Evolutionary conservation across 2,113 vertebrate genomes (phyloP).

Genomic region (Tachuris rubrigastra): DNA sequence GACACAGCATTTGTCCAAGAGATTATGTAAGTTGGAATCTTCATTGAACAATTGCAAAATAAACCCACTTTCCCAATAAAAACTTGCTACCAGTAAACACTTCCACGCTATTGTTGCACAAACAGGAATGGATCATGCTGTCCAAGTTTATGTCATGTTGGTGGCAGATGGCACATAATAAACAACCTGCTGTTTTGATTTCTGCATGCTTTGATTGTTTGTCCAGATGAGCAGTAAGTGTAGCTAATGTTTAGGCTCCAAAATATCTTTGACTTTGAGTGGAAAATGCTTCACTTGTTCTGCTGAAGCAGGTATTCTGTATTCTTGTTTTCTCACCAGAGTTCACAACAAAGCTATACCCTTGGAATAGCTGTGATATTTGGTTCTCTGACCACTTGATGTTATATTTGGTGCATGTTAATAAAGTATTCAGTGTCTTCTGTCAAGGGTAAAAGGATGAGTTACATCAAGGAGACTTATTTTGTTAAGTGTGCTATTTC

Average conservation of each 20-base stretch:
- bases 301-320: neutral
- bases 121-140: neutral
- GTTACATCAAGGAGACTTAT: neutral
- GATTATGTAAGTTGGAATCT: neutral
- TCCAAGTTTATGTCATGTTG: neutral
- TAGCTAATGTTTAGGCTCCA: neutral
- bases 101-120: neutral
- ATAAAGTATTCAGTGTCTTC: neutral
- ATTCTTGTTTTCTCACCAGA: neutral
- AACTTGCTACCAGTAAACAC: neutral
- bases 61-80: neutral
- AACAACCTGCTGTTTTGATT: neutral
- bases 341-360: neutral
- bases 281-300: neutral
- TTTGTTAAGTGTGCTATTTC: constrained; percentile 21
- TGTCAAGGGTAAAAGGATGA: neutral
- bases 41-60: constrained; percentile 9
- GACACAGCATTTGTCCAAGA: neutral
- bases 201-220: neutral
- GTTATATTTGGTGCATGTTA: constrained; percentile 21
- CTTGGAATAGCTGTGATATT: neutral
- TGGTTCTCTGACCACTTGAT: neutral
- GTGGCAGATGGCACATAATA: neutral
- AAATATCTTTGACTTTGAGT: neutral
- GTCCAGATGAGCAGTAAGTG: neutral